Conservation (phyloP, 2,888 invertebrate genomes). For the Eurytoma adleriae region DNA sequence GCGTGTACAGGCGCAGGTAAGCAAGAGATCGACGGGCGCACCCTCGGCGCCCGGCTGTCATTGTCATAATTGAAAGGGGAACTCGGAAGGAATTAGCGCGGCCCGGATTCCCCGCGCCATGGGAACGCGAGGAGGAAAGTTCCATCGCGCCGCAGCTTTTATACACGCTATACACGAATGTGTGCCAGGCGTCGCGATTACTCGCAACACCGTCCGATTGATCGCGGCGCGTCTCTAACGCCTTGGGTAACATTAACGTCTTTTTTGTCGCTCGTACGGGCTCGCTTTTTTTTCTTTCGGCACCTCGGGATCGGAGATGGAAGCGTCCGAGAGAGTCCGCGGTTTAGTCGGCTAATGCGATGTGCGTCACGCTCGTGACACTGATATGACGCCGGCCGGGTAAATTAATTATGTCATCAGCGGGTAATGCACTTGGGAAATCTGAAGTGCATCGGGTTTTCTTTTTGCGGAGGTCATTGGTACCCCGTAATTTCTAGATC, state of each 20-base stretch:
- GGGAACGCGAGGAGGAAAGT: conserved; percentile 41
- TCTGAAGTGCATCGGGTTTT: no score
- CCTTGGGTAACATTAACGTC: background rate
- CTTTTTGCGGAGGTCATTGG: no score
- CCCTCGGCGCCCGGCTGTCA: conserved; percentile 47
- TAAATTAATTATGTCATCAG: no score
- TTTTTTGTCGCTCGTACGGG: background rate
- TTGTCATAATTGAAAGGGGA: conserved; percentile 50
- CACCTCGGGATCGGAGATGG: background rate
- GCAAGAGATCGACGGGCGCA: background rate
- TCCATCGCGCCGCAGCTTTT: conserved; percentile 14
- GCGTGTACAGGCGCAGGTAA: background rate
- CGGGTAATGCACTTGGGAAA: no score
- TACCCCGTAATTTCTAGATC: no score
- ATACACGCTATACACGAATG: conserved; percentile 34
- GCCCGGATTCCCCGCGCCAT: conserved; percentile 45
- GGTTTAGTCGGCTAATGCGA: no score
- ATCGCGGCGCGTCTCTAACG: conserved; percentile 8
- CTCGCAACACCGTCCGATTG: conserved; percentile 38
- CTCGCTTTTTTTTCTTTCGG: background rate
- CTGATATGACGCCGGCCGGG: no score
- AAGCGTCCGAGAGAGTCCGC: no score
- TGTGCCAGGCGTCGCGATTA: conserved; percentile 38
- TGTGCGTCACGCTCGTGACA: no score
- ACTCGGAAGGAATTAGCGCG: conserved; percentile 47